Evolutionary conservation across 1,140 invertebrate genomes (phyloP).

Genomic region (Drosophila athabasca): DNA sequence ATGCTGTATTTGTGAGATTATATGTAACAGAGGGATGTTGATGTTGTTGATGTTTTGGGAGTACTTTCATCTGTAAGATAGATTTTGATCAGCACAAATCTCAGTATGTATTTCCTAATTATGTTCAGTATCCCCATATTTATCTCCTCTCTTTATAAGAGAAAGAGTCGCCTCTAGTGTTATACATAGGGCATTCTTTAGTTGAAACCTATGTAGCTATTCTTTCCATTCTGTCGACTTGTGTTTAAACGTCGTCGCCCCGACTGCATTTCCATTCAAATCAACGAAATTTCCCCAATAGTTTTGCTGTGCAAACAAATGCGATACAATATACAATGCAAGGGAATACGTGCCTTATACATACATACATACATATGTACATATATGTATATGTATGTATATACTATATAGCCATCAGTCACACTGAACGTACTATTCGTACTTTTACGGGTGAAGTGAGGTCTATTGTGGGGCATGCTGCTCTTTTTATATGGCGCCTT

Average conservation of each 20-base stretch:
- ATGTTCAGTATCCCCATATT: no score
- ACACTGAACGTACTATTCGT: conserved; percentile 1
- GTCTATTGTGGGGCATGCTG: conserved; percentile 14
- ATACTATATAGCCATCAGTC: conserved; percentile 17
- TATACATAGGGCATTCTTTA: no score
- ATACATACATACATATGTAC: conserved; percentile 8
- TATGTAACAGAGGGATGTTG: no score
- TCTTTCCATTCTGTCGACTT: neutral
- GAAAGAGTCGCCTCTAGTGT: no score
- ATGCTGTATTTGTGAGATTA: no score
- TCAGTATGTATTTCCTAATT: no score
- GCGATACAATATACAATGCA: conserved; percentile 14
- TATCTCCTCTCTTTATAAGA: no score
- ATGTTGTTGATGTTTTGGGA: no score
- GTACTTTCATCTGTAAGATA: no score
- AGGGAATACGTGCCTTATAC: conserved; percentile 4
- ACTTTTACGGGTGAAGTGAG: conserved; percentile 2
- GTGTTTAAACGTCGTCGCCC: neutral
- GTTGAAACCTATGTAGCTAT: no score
- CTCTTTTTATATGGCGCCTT: conserved; percentile 26
- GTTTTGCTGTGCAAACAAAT: conserved; percentile 65
- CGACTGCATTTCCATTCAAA: conserved; percentile 55
- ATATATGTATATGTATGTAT: conserved; percentile 8
- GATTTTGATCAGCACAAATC: no score
- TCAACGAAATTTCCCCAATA: conserved; percentile 56